Evolutionary conservation across 2,113 vertebrate species (phyloP).

Genomic region (Phyllostomus discolor): DNA sequence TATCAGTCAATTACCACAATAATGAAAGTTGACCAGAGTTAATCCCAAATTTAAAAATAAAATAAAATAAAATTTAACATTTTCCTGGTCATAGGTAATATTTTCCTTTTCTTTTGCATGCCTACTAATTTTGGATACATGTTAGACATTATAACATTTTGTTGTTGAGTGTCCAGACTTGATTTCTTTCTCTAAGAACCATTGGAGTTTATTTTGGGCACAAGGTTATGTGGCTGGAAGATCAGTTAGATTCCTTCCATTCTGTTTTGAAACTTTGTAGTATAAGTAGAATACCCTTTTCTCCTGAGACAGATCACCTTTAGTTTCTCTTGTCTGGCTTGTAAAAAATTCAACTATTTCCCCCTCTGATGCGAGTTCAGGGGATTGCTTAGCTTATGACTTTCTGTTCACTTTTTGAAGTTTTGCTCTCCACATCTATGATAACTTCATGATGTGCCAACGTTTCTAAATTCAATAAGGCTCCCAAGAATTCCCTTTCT

Average conservation of each 20-base stretch:
- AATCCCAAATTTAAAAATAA: not conserved
- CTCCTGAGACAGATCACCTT: not conserved
- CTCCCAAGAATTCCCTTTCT: not conserved
- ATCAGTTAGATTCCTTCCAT: not conserved
- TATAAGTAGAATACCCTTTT: not conserved
- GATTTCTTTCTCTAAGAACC: not conserved
- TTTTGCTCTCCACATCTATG: not conserved
- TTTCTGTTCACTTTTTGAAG: not conserved
- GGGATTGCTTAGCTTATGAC: not conserved
- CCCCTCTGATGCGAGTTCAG: not conserved
- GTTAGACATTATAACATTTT: not conserved
- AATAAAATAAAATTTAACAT: not conserved
- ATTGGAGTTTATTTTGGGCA: not conserved
- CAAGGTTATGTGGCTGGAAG: not conserved
- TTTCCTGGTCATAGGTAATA: not conserved
- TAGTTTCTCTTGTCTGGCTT: not conserved
- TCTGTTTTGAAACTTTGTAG: not conserved
- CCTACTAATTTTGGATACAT: not conserved
- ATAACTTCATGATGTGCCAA: not conserved
- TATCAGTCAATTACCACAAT: not conserved
- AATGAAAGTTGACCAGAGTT: not conserved
- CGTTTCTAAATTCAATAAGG: not conserved
- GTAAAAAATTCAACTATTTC: not conserved
- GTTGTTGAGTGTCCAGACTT: not conserved
- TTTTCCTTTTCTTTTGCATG: not conserved